Evolutionary conservation across 1,140 invertebrate genomes (phyloP), one percentile per base, ranked within the genome.

Genomic region (Brachionus koreanus): DNA sequence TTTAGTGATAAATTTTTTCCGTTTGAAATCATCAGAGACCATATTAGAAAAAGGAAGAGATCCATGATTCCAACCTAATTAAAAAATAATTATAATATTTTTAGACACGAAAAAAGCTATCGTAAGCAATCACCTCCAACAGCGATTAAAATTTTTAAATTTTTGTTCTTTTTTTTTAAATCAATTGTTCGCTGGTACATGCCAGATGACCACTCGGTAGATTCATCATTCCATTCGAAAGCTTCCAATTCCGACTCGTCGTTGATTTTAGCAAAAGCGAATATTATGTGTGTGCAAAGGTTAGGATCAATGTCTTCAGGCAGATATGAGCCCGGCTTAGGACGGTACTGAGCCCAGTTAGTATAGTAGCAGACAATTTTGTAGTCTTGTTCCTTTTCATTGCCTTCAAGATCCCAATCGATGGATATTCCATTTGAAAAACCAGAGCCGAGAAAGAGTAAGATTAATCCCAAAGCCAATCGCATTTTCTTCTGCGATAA

Each of bases 221-320:
- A 85, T 93, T 93, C 83, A 95, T 93, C 82, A 95, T 92, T 25
- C 97, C 89, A 57, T 94, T 92, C 6, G 96, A 90, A 84, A 93
- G 91, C 46, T 93, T 92, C 87, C 94, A 92, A 84, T 95, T 93
- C 86, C 87, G 85, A 33, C 85, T 76, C 29, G 83, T 84, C 42
- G 75, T 93, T 94, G 9, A 89, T 84, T 7, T 93, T 94, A 0
- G 94, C 95, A 86, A 97, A 97, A 4, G 95, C 94, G 86, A 95
- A 97, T 29, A 98, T 93, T 13, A 98, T 89, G 87, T 97, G 95
- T 0, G 94, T 97, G 87, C 96, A 98, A 0, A 97, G 91, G n/a
- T 83, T 84, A 0, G 94, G 89, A 86, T 97, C 93, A 12, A 98
- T 92, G 86, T 96, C 92, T 83, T 95, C 93, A 0, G 95, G 94